Percentiles rank a stretch among this genome's conserved stretches.
Conservation (phyloP, 2,797 vertebrate genomes). For the Mareca strepera region DNA sequence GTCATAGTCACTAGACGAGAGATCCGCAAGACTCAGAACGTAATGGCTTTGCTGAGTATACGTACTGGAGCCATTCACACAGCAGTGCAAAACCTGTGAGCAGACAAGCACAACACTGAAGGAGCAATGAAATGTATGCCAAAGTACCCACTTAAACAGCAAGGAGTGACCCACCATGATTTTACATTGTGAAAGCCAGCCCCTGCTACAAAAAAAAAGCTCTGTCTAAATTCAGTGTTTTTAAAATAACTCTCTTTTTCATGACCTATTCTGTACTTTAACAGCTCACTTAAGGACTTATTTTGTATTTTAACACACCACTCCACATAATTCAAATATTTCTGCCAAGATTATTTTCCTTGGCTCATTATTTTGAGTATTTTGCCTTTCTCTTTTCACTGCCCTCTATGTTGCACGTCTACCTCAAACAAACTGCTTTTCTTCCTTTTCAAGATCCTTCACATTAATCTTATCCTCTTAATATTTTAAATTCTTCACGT, state of each 20-base stretch:
- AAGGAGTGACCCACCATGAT: neutral
- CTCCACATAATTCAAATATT: neutral
- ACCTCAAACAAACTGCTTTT: neutral
- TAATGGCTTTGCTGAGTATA: slow-evolving; percentile 95
- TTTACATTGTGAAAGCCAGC: neutral
- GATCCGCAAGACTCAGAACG: slow-evolving; percentile 91
- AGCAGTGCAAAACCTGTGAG: slow-evolving; percentile 92
- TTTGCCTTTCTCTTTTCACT: neutral
- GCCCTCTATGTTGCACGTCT: neutral
- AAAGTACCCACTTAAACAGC: neutral
- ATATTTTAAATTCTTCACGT: neutral
- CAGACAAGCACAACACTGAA: neutral
- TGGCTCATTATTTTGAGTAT: accelerated
- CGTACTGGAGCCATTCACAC: slow-evolving; percentile 92
- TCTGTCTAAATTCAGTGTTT: neutral
- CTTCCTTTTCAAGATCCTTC: neutral
- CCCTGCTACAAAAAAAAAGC: neutral
- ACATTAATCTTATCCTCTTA: neutral
- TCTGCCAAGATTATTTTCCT: neutral
- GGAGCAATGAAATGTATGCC: neutral
- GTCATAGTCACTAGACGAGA: slow-evolving; percentile 90
- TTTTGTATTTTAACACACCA: neutral
- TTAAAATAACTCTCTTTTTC: neutral
- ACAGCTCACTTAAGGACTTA: neutral
- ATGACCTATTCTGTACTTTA: neutral